These are phyloP conservation scores for Callospermophilus lateralis DNA, from an alignment of 2,113 vertebrate species.

Conservation along the genomic window DNA sequence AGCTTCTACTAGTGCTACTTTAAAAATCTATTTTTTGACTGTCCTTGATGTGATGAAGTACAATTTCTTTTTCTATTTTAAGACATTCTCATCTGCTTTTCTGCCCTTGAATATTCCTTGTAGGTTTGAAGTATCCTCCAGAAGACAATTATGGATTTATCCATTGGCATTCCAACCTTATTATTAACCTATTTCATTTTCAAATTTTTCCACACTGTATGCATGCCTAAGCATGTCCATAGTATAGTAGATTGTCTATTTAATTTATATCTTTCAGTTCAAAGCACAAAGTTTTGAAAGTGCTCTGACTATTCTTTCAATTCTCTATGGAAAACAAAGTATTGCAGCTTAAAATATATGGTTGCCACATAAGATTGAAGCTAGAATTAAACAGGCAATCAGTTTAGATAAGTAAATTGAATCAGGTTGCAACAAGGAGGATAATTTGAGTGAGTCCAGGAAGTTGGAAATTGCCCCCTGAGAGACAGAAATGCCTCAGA, in stretches of 20 bases:
- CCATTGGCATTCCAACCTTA: conserved; percentile 67
- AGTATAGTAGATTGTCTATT: conserved; percentile 52
- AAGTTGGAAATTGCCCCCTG: no score
- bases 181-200: conserved; percentile 64
- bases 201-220: conserved; percentile 60
- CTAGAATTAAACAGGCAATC: no score
- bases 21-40: conserved; percentile 65
- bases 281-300: conserved; percentile 61
- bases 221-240: conserved; percentile 43
- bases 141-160: conserved; percentile 78
- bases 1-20: conserved; percentile 50
- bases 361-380: not conserved
- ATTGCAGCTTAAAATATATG: conserved; percentile 33
- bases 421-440: no score
- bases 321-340: conserved; percentile 13
- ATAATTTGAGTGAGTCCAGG: no score
- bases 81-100: conserved; percentile 58
- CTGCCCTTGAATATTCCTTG: conserved; percentile 68
- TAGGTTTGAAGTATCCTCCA: conserved; percentile 60
- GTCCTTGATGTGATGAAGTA: conserved; percentile 64
- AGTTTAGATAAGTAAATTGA: no score
- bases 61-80: conserved; percentile 77
- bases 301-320: conserved; percentile 53
- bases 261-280: conserved; percentile 61
- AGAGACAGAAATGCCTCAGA: no score